Base-by-base conservation (phyloP, 2,888 invertebrate genomes). In the Orchestes rusci region DNA sequence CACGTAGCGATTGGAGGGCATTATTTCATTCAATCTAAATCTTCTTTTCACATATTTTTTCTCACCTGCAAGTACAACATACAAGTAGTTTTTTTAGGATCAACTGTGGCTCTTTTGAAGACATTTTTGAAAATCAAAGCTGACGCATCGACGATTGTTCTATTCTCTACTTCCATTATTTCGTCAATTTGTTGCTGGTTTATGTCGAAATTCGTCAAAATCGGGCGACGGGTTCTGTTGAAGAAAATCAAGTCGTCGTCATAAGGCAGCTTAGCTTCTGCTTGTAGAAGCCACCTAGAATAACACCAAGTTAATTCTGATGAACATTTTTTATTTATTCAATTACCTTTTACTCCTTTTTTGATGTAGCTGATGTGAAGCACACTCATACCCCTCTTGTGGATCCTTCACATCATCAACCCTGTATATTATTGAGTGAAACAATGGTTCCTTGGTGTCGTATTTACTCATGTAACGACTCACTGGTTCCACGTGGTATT, bases 81-180 rank as follows among this genome's bases (percentile, higher is more conserved):
- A 63, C 96, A 96, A 0, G 94, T 93, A 28, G 89, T 92, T 68
- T 93, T 93, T 57, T 82, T 80, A 17, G 89, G 88, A 68, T 87
- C 87, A 31, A 86, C 77, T 2, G 81, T 80, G 4, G 82, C 82
- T 51, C 82, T 70, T 61, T 79, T 80, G 58, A 76, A 77, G 16
- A 79, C 76, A 58, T 78, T 78, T 36, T 78, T 68, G 20, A 75
- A 73, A 50, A 76, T 73, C 34, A 66, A 53, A 39, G 75, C 76
- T 4, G 68, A 73, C 2, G 61, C 46, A 46, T 66, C 66, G 8
- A 64, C 58, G 27, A 38, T 38, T 7, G 45, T 43, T 2, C 40
- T 18, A 27, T 50, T 56, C 16, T 59, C 50, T 50, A 66, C 53
- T 45, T 67, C 65, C 33, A 65, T 55, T 43, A 67, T 60, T 39